Evolutionary conservation across 2,888 invertebrate genomes (phyloP).

Genomic region (Dromius quadrimaculatus): DNA sequence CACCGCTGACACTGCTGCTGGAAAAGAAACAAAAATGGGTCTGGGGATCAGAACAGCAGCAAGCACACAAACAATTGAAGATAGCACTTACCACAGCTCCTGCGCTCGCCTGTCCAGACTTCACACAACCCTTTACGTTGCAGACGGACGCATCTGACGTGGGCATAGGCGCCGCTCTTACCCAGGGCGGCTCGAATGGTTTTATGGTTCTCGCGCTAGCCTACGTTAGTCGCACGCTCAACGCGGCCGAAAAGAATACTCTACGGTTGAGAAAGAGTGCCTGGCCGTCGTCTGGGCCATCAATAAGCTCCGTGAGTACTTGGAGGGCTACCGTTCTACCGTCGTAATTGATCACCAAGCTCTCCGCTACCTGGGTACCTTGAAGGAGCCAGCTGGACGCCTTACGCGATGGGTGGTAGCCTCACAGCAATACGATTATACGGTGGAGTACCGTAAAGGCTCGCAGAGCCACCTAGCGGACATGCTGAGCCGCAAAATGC

Average conservation of each 20-base stretch:
- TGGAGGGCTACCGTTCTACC: slow-evolving; percentile 52
- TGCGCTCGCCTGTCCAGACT: slow-evolving; percentile 26
- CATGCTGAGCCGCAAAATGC: no score
- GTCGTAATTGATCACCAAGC: slow-evolving; percentile 52
- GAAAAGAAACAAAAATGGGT: slow-evolving; percentile 26
- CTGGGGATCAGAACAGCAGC: slow-evolving; percentile 13
- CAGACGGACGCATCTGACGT: slow-evolving; percentile 21
- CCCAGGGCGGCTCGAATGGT: not conserved
- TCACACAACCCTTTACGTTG: slow-evolving; percentile 20
- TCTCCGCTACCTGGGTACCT: not conserved
- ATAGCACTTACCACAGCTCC: no score
- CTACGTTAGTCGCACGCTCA: slow-evolving; percentile 12
- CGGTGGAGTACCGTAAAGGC: no score
- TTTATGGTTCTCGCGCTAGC: slow-evolving; percentile 10
- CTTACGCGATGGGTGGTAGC: slow-evolving; percentile 2
- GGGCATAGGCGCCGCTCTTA: no score
- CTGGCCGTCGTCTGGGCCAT: slow-evolving; percentile 52
- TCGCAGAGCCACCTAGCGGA: no score
- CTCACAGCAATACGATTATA: no score
- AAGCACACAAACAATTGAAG: not conserved
- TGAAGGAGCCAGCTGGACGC: slow-evolving; percentile 30
- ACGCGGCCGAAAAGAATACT: slow-evolving; percentile 30
- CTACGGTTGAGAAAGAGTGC: slow-evolving; percentile 36
- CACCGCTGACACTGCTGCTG: not conserved
- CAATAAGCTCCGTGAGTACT: slow-evolving; percentile 40